Conservation (phyloP, 2,888 invertebrate species). For the Drosophila gaucha region DNA sequence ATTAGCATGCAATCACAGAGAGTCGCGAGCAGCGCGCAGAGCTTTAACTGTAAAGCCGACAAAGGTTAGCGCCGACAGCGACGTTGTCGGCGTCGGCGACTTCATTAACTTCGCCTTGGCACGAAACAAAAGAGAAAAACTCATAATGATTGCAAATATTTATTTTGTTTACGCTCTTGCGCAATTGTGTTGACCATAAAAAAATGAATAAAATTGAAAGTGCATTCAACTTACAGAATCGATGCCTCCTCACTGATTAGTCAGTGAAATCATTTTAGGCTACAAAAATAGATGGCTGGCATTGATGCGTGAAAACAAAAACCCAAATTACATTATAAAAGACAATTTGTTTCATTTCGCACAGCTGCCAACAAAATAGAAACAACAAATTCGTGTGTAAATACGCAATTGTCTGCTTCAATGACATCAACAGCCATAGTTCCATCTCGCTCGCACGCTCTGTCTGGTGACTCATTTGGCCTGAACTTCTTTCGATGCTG, state of each 20-base stretch:
- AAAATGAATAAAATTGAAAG: constrained; percentile 58
- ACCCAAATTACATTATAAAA: constrained; percentile 67
- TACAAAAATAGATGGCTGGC: constrained; percentile 62
- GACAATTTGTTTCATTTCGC: constrained; percentile 54
- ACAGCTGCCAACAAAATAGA: constrained; percentile 33
- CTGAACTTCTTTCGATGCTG: constrained; percentile 36
- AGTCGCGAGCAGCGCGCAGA: constrained; percentile 33
- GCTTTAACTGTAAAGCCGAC: constrained; percentile 70
- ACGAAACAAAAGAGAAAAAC: constrained; percentile 20
- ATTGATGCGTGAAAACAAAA: constrained; percentile 68
- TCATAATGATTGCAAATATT: constrained; percentile 66
- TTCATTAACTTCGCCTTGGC: constrained; percentile 27
- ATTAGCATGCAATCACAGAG: constrained; percentile 67
- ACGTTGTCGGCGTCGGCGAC: constrained; percentile 5
- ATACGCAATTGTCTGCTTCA: constrained; percentile 55
- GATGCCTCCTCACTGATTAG: constrained; percentile 28
- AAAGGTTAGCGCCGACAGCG: constrained; percentile 50
- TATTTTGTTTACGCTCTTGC: constrained; percentile 44
- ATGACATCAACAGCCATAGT: constrained; percentile 46
- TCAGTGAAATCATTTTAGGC: constrained; percentile 44
- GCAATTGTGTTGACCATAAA: constrained; percentile 66
- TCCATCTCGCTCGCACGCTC: constrained; percentile 23
- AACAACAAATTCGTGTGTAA: constrained; percentile 31
- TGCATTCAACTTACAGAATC: constrained; percentile 63
- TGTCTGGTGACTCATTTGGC: constrained; percentile 36